These are phyloP conservation scores for Xestobium rufovillosum DNA, from an alignment of 2,888 invertebrate species.

Conservation along the genomic window DNA sequence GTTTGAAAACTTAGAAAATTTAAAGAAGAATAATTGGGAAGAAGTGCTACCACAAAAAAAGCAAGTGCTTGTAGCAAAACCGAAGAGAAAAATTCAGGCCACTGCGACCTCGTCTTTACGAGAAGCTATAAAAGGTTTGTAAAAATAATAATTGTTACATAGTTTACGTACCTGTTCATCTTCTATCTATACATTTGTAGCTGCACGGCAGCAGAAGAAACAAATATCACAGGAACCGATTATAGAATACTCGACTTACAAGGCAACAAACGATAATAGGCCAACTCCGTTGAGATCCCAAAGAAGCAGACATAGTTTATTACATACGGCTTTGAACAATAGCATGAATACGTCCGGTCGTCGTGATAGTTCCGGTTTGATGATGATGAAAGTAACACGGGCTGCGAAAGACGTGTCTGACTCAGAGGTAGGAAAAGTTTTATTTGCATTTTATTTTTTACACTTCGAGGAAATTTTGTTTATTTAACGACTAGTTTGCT, in stretches of 20 bases:
- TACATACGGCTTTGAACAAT: conserved; percentile 15
- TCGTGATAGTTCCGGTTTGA: conserved; percentile 30
- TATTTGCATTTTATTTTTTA: too few relatives aligned
- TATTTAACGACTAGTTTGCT: too few relatives aligned
- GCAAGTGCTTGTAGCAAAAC: conserved; percentile 13
- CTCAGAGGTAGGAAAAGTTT: too few relatives aligned
- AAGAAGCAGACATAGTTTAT: conserved; percentile 17
- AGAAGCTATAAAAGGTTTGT: conserved; percentile 29
- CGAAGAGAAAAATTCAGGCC: conserved; percentile 16
- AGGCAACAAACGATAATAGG: neutral
- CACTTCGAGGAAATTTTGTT: too few relatives aligned
- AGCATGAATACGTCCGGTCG: conserved; percentile 12
- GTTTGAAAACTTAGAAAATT: conserved; percentile 48
- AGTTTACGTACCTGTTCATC: neutral
- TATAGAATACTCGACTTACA: conserved; percentile 7
- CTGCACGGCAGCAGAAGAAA: conserved; percentile 19
- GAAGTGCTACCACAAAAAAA: conserved; percentile 40
- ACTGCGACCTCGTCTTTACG: conserved; percentile 26
- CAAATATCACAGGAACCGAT: conserved; percentile 2
- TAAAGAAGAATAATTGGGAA: conserved; percentile 47
- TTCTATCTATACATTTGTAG: conserved; percentile 12
- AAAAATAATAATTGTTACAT: neutral
- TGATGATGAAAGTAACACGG: conserved; percentile 30
- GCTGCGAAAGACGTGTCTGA: too few relatives aligned
- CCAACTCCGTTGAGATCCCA: neutral